These are phyloP conservation scores for Drosophila bunnanda DNA, from an alignment of 2,888 invertebrate genomes.

Conservation along the genomic window DNA sequence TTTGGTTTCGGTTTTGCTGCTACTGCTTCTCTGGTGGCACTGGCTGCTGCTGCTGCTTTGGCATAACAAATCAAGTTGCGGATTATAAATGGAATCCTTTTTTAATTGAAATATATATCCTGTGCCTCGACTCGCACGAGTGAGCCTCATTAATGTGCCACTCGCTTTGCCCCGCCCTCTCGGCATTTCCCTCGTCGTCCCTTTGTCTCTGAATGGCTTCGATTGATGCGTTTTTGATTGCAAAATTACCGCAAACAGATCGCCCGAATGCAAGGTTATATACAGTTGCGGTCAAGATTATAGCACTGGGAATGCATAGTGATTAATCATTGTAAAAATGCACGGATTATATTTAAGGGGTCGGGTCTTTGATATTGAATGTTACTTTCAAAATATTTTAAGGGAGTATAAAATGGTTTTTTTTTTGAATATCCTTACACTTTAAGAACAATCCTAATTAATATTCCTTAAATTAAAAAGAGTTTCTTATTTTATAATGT, in stretches of 20 bases:
- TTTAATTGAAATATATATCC: conserved; percentile 76
- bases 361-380: background rate
- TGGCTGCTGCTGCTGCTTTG: conserved; percentile 34
- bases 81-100: conserved; percentile 79
- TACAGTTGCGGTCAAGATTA: conserved; percentile 7
- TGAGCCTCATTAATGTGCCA: conserved; percentile 49
- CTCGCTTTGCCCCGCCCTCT: background rate
- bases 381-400: background rate
- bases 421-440: background rate
- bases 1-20: conserved; percentile 44
- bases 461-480: background rate
- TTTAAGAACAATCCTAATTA: background rate
- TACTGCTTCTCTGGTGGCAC: conserved; percentile 4
- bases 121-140: conserved; percentile 36
- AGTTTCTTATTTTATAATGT: too few species aligned
- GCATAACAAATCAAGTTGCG: conserved; percentile 65
- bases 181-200: conserved; percentile 29
- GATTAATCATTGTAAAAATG: background rate
- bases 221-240: conserved; percentile 80
- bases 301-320: background rate
- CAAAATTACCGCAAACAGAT: conserved; percentile 76
- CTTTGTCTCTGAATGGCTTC: conserved; percentile 46
- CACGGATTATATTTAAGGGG: too few species aligned
- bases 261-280: conserved; percentile 52
- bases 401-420: background rate